These are phyloP conservation scores for Carposina sasakii DNA, from an alignment of 1,140 invertebrate species.

Conservation along the genomic window DNA sequence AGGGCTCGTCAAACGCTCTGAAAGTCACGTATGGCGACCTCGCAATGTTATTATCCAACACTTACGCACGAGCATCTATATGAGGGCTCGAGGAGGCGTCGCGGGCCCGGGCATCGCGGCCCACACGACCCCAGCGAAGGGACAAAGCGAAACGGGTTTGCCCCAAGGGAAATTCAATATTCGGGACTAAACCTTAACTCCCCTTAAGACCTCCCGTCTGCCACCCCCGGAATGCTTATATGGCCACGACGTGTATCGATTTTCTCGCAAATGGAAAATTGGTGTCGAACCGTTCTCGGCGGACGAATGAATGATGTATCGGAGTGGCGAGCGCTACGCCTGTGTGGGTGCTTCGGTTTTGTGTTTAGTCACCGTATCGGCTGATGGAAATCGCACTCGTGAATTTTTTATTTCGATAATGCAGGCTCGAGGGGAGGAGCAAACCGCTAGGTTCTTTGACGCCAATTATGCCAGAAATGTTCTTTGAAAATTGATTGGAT, in stretches of 20 bases:
- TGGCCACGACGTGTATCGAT: constrained; percentile 71
- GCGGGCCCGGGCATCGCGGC: constrained; percentile 56
- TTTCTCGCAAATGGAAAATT: constrained; percentile 72
- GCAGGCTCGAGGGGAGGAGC: constrained; percentile 31
- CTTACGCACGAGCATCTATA: constrained; percentile 53
- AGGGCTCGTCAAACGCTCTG: constrained; percentile 55
- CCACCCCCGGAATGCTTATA: constrained; percentile 69
- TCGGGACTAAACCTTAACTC: constrained; percentile 72
- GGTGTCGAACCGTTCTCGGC: constrained; percentile 65
- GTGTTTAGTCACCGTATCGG: constrained; percentile 52
- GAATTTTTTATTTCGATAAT: constrained; percentile 64
- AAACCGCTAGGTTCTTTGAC: constrained; percentile 28
- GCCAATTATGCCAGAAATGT: constrained; percentile 46
- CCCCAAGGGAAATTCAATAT: constrained; percentile 73
- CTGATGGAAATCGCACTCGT: constrained; percentile 46
- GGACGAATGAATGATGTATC: constrained; percentile 70
- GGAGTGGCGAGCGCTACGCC: constrained; percentile 58
- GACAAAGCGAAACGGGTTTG: constrained; percentile 72
- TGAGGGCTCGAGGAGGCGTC: constrained; percentile 33
- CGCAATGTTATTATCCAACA: constrained; percentile 66
- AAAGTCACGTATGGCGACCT: constrained; percentile 64
- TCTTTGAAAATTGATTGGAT: constrained; percentile 55
- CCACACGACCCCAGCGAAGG: constrained; percentile 64
- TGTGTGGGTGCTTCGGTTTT: constrained; percentile 45
- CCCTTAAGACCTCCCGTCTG: constrained; percentile 66